Percentiles rank a stretch among this genome's conserved stretches.
These are phyloP conservation scores for Acipenser ruthenus DNA, from an alignment of 2,797 vertebrate species.

Conservation along the genomic window DNA sequence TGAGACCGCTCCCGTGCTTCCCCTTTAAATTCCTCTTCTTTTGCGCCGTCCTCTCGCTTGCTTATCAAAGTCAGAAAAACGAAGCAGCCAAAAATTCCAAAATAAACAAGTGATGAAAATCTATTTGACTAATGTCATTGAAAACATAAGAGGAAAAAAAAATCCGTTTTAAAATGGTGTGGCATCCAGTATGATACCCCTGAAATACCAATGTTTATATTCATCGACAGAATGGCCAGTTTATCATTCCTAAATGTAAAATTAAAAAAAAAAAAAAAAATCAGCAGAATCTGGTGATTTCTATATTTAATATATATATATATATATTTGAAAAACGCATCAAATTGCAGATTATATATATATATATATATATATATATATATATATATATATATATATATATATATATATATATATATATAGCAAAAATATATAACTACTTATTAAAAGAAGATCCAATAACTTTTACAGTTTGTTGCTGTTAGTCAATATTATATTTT, in stretches of 20 bases:
- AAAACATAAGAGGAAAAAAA: neutral
- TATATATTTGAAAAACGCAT: too few relatives aligned
- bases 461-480: neutral
- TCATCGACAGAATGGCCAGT: slow-evolving; percentile 15
- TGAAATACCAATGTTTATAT: neutral
- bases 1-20: slow-evolving; percentile 24
- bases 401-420: too few relatives aligned
- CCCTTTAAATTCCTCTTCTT: slow-evolving; percentile 1
- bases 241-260: slow-evolving; percentile 6
- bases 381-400: too few relatives aligned
- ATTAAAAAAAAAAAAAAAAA: neutral
- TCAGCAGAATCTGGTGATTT: neutral
- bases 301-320: too few relatives aligned
- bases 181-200: slow-evolving; percentile 1
- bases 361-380: too few relatives aligned
- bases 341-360: too few relatives aligned
- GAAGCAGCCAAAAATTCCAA: too few relatives aligned
- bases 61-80: slow-evolving; percentile 14
- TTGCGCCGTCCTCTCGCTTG: slow-evolving; percentile 29
- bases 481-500: neutral
- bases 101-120: too few relatives aligned
- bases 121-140: neutral
- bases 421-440: too few relatives aligned
- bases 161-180: neutral
- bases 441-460: neutral